Conservation (phyloP, 1,140 invertebrate species). For the Scylla paramamosain region DNA sequence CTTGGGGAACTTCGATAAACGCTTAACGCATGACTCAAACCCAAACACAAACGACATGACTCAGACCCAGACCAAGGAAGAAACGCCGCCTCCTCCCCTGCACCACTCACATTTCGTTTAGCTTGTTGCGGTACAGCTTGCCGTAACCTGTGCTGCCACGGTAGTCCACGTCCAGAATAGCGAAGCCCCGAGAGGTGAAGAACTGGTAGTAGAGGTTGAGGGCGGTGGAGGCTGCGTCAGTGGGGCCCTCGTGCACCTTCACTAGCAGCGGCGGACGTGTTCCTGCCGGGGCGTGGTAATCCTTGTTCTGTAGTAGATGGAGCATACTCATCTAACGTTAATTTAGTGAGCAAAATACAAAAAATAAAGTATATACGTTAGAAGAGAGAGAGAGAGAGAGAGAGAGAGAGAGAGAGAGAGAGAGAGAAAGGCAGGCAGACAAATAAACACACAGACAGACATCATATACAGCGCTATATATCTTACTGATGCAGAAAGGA, state of each 20-base stretch:
- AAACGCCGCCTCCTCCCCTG: no score
- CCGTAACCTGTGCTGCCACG: constrained; percentile 68
- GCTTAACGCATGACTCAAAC: no score
- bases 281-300: constrained; percentile 51
- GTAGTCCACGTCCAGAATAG: constrained; percentile 67
- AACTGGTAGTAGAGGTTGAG: constrained; percentile 57
- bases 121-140: constrained; percentile 66
- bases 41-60: no score
- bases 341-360: neutral
- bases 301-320: constrained; percentile 42
- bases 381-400: no score
- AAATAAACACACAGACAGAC: neutral
- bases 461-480: neutral
- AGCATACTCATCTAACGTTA: neutral
- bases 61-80: no score
- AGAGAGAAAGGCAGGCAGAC: neutral
- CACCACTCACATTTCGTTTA: constrained; percentile 49
- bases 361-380: no score
- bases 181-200: constrained; percentile 67
- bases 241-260: constrained; percentile 62
- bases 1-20: no score
- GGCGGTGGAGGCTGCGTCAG: constrained; percentile 42
- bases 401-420: no score
- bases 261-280: constrained; percentile 58
- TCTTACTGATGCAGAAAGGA: neutral